These are phyloP conservation scores for Sturmia bella DNA, from an alignment of 2,888 invertebrate genomes.

Conservation along the genomic window DNA sequence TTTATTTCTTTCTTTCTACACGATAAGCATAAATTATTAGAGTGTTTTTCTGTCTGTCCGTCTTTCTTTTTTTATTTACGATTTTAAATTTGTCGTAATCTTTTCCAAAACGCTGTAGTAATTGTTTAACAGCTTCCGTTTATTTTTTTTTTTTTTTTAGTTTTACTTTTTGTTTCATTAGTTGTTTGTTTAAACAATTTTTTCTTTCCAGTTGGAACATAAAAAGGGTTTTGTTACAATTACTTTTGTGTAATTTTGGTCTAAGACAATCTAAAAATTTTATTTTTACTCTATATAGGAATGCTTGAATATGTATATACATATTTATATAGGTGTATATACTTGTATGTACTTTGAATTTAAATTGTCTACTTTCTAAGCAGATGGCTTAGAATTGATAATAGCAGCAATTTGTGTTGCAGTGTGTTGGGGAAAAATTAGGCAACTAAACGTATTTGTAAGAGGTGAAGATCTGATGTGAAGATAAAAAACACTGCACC, in stretches of 20 bases:
- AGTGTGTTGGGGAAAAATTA: too few species aligned
- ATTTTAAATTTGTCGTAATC: slow-evolving; percentile 53
- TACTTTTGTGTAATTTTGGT: slow-evolving; percentile 16
- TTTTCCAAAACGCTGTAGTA: slow-evolving; percentile 64
- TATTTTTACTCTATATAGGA: too few species aligned
- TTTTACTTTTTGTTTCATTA: too few species aligned
- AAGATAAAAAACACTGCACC: too few species aligned
- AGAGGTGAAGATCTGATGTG: too few species aligned
- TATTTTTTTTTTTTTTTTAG: slow-evolving; percentile 48
- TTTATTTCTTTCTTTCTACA: slow-evolving; percentile 40
- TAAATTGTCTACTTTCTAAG: slow-evolving; percentile 4
- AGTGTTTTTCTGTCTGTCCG: slow-evolving; percentile 28
- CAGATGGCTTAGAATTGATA: slow-evolving; percentile 8
- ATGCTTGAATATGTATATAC: background rate
- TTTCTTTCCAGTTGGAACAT: background rate
- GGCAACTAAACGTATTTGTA: too few species aligned
- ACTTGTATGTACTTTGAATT: slow-evolving; percentile 15
- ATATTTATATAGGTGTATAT: background rate
- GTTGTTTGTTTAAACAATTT: slow-evolving; percentile 42
- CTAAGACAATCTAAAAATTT: slow-evolving; percentile 1
- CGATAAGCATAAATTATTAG: slow-evolving; percentile 65
- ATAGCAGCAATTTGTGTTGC: background rate
- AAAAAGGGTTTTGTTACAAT: slow-evolving; percentile 43
- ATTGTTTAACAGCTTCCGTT: slow-evolving; percentile 74
- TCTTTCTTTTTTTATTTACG: slow-evolving; percentile 41